Evolutionary conservation across 2,888 invertebrate genomes (phyloP).

Genomic region (Leptodirus hochenwartii): DNA sequence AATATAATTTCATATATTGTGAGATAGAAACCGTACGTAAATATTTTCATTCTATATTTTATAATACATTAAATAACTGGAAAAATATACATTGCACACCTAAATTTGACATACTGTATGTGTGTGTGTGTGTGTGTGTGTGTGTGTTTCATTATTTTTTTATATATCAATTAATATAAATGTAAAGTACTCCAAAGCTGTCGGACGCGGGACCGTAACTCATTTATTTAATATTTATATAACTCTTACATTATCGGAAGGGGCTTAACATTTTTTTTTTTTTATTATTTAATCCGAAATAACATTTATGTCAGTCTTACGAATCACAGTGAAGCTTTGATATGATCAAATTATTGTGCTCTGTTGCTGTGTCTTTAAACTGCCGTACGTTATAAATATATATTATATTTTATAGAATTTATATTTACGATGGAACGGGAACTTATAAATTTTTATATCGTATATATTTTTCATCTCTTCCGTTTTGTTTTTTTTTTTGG

Average conservation of each 20-base stretch:
- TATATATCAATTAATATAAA: constrained; percentile 5
- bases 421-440: too few species aligned
- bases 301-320: constrained; percentile 34
- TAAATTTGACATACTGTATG: too few species aligned
- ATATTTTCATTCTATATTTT: constrained; percentile 24
- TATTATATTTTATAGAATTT: constrained; percentile 11
- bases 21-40: constrained; percentile 27
- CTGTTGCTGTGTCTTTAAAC: constrained; percentile 20
- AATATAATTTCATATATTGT: constrained; percentile 23
- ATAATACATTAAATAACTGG: constrained; percentile 21
- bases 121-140: too few species aligned
- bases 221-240: constrained; percentile 7
- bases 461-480: too few species aligned
- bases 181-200: constrained; percentile 20
- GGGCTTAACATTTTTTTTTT: constrained; percentile 14
- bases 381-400: constrained; percentile 11
- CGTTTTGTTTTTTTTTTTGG: too few species aligned
- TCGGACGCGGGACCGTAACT: constrained; percentile 14
- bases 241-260: constrained; percentile 6
- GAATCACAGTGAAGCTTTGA: constrained; percentile 37
- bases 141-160: constrained; percentile 15
- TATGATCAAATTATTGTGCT: constrained; percentile 35
- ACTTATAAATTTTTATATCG: too few species aligned
- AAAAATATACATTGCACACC: constrained; percentile 27
- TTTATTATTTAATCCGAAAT: constrained; percentile 24